A percentile compares a stretch with the other conserved stretches of the same genome.
Conservation (phyloP, 2,888 invertebrate species). For the Odontomyia ornata region DNA sequence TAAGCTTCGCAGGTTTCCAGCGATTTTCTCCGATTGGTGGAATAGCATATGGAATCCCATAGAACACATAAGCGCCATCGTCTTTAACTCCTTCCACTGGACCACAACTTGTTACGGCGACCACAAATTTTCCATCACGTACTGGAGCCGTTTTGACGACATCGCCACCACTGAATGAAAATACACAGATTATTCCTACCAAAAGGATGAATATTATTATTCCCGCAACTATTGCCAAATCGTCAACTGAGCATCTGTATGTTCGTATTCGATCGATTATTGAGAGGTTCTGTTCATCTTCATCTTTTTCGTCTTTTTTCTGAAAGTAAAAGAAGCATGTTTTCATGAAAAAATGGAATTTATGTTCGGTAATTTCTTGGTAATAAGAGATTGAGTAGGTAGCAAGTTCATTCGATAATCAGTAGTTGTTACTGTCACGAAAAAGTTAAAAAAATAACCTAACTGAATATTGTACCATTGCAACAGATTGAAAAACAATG, state of each 20-base stretch:
- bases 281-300: conserved; percentile 62
- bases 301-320: conserved; percentile 57
- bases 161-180: conserved; percentile 71
- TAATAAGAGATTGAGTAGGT: too few relatives aligned
- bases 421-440: too few relatives aligned
- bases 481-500: too few relatives aligned
- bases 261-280: conserved; percentile 70
- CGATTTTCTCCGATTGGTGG: conserved; percentile 75
- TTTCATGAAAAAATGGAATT: conserved; percentile 35
- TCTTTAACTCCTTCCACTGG: conserved; percentile 80
- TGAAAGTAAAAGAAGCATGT: too few relatives aligned
- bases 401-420: too few relatives aligned
- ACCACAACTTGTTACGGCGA: conserved; percentile 80
- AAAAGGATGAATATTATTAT: conserved; percentile 70
- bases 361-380: neutral
- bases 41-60: conserved; percentile 82
- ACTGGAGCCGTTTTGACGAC: conserved; percentile 70
- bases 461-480: too few relatives aligned
- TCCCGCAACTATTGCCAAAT: conserved; percentile 68
- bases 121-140: conserved; percentile 76
- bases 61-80: conserved; percentile 81
- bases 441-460: too few relatives aligned
- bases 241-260: conserved; percentile 74
- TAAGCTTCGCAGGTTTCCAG: conserved; percentile 75
- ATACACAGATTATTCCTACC: conserved; percentile 71